Percentiles rank a stretch among this genome's conserved stretches.
These are phyloP conservation scores for Todiramphus chloris DNA, from an alignment of 2,113 vertebrate species.

Conservation along the genomic window DNA sequence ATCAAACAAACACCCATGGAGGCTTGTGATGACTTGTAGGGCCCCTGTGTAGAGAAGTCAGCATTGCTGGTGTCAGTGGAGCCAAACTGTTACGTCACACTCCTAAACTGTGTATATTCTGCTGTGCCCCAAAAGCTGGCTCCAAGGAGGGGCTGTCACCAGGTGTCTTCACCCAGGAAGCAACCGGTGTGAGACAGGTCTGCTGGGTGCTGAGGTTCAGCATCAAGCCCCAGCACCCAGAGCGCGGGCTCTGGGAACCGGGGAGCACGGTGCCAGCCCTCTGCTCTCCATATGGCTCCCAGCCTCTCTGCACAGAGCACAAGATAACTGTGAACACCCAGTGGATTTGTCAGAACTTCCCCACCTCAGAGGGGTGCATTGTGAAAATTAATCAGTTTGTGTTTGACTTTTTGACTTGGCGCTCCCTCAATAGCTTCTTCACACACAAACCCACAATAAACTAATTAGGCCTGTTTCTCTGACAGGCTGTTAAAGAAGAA, in stretches of 20 bases:
- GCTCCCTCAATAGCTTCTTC: constrained; percentile 28
- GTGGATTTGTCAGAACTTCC: constrained; percentile 66
- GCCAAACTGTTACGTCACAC: background rate
- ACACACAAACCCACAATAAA: constrained; percentile 65
- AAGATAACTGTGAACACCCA: constrained; percentile 62
- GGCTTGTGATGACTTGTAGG: background rate
- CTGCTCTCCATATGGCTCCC: constrained; percentile 40
- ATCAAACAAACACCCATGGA: background rate
- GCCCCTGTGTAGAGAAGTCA: background rate
- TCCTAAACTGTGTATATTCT: background rate
- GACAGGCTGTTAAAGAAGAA: constrained; percentile 62
- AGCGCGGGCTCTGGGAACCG: background rate
- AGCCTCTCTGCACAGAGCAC: background rate
- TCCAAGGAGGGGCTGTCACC: background rate
- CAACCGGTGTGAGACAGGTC: accelerated
- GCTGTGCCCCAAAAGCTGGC: background rate
- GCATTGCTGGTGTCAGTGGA: accelerated
- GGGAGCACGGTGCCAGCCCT: background rate
- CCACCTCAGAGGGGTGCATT: constrained; percentile 68
- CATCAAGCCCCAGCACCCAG: accelerated
- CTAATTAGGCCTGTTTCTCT: constrained; percentile 55
- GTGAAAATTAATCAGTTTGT: constrained; percentile 73
- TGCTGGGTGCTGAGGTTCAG: background rate
- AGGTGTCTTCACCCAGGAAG: background rate
- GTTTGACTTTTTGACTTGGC: constrained; percentile 66